Conservation (phyloP, 2,797 vertebrate genomes). For the Acrossocheilus fasciatus region DNA sequence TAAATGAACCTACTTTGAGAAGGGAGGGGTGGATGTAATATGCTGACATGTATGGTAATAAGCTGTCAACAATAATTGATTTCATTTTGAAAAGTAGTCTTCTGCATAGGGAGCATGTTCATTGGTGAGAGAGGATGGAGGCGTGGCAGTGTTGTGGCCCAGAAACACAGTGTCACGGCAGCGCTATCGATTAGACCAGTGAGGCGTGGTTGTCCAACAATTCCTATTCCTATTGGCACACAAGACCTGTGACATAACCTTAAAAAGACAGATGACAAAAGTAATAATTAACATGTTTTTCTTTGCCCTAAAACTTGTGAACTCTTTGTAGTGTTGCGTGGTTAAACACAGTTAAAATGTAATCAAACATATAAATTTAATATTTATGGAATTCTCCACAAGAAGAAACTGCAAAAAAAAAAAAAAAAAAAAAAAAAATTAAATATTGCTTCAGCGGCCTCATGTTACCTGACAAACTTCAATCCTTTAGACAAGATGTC, state of each 20-base stretch:
- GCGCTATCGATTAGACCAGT: conserved; percentile 14
- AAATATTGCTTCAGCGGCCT: too few relatives aligned
- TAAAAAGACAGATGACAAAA: not conserved
- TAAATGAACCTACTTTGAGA: conserved; percentile 45
- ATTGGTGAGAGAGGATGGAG: conserved; percentile 71
- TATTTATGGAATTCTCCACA: not conserved
- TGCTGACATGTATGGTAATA: conserved; percentile 73
- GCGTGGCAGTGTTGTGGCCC: conserved; percentile 65
- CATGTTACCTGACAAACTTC: too few relatives aligned
- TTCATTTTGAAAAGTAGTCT: conserved; percentile 69
- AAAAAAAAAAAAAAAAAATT: too few relatives aligned
- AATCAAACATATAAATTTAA: not conserved
- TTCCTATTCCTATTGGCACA: not conserved
- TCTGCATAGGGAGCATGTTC: conserved; percentile 65
- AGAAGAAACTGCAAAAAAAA: not conserved
- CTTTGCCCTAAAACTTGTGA: not conserved
- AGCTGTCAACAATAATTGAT: conserved; percentile 76
- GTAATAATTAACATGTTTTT: not conserved
- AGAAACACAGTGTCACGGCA: conserved; percentile 39
- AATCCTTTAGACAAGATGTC: too few relatives aligned
- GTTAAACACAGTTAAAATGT: not conserved
- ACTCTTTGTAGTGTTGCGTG: not conserved
- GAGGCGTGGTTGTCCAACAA: not conserved
- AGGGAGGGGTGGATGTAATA: conserved; percentile 49
- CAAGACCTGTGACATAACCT: not conserved